Conservation (phyloP, 1,140 invertebrate species). For the Diabrotica undecimpunctata region DNA sequence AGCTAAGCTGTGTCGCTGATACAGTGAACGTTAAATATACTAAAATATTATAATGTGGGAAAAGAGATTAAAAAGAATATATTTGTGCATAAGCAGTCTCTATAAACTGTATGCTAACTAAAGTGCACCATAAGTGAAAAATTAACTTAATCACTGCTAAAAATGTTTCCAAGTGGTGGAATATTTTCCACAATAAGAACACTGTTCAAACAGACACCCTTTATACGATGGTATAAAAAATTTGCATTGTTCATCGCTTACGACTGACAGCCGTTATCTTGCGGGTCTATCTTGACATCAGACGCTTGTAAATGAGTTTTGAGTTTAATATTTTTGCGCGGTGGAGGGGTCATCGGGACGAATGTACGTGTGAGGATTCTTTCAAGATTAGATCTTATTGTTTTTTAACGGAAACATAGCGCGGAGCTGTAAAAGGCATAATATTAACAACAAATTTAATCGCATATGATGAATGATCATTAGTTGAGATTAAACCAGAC, state of each 20-base stretch:
- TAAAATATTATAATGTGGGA: too few species aligned
- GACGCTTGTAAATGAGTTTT: slow-evolving; percentile 1
- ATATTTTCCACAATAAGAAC: neutral
- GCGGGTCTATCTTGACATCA: neutral
- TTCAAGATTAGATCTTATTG: neutral
- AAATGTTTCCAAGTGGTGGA: neutral
- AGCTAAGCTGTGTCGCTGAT: too few species aligned
- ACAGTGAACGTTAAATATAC: too few species aligned
- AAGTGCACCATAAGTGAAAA: too few species aligned
- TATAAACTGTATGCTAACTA: too few species aligned
- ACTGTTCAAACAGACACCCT: neutral
- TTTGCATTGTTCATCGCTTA: neutral
- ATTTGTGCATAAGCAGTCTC: too few species aligned
- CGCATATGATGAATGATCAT: neutral
- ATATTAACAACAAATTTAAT: neutral
- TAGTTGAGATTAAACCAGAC: neutral
- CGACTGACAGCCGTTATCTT: slow-evolving; percentile 1
- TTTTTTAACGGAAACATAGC: neutral
- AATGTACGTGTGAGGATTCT: neutral
- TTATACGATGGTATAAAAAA: neutral
- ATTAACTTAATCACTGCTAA: too few species aligned
- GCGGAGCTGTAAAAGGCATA: neutral
- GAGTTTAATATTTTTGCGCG: neutral
- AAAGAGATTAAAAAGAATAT: too few species aligned
- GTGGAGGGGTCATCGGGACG: neutral